These are phyloP conservation scores for Cyanocitta stelleri DNA, from an alignment of 2,113 vertebrate genomes.

Conservation along the genomic window DNA sequence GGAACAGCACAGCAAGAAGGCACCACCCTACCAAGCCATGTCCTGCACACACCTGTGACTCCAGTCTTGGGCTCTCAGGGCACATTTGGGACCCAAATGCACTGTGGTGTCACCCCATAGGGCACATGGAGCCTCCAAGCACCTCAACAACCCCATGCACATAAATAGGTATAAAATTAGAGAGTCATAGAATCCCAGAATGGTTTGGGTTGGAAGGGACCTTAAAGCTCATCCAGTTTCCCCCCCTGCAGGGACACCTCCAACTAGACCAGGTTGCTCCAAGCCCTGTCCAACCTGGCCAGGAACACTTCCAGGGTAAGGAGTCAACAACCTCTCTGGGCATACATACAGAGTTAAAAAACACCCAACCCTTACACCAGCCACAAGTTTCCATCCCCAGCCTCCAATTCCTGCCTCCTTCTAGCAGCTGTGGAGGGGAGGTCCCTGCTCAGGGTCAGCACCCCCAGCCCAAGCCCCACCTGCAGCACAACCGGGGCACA, in stretches of 20 bases:
- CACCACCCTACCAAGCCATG: neutral
- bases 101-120: accelerated
- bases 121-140: accelerated
- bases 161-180: neutral
- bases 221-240: neutral
- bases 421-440: too few relatives aligned
- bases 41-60: neutral
- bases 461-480: neutral
- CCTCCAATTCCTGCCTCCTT: neutral
- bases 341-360: too few relatives aligned
- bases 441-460: neutral
- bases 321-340: neutral
- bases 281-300: neutral
- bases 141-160: accelerated
- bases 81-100: accelerated
- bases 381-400: neutral
- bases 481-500: neutral
- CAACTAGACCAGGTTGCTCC: neutral
- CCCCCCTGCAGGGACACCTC: neutral
- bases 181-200: neutral
- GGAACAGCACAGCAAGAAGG: accelerated
- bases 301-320: neutral
- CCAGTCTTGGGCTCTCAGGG: neutral
- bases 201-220: neutral
- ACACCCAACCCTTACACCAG: neutral